Conservation (phyloP, 53 echinoderm and acorn worm genomes). For the Actinopyga echinites region DNA sequence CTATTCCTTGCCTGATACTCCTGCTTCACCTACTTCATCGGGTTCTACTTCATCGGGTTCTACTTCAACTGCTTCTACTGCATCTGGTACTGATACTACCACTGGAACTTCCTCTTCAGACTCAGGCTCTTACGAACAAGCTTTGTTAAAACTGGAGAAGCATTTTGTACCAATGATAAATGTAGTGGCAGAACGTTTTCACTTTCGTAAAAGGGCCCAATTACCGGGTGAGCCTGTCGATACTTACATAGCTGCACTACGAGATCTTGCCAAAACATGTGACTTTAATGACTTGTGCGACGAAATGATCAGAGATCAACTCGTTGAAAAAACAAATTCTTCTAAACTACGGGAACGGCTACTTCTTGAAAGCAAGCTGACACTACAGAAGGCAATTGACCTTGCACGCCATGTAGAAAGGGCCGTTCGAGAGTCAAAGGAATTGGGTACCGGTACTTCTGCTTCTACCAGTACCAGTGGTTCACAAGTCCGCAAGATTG, state of each 20-base stretch:
- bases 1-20: no score
- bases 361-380: constrained; percentile 44
- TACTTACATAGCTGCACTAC: constrained; percentile 41
- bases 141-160: background rate
- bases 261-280: constrained; percentile 32
- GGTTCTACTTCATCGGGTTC: no score
- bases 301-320: constrained; percentile 58
- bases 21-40: no score
- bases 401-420: constrained; percentile 33
- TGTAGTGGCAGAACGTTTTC: constrained; percentile 58
- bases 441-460: background rate
- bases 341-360: constrained; percentile 38
- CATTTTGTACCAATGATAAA: constrained; percentile 53
- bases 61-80: no score
- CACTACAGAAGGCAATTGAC: constrained; percentile 20
- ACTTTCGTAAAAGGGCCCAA: constrained; percentile 44
- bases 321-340: constrained; percentile 46
- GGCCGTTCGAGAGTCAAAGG: constrained; percentile 22
- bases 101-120: no score
- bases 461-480: no score
- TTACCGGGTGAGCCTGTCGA: constrained; percentile 49
- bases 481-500: no score
- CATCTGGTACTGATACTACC: no score
- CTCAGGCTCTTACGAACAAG: background rate
- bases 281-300: constrained; percentile 37